Conservation (phyloP, 2,113 vertebrate genomes). For the Phycodurus eques region DNA sequence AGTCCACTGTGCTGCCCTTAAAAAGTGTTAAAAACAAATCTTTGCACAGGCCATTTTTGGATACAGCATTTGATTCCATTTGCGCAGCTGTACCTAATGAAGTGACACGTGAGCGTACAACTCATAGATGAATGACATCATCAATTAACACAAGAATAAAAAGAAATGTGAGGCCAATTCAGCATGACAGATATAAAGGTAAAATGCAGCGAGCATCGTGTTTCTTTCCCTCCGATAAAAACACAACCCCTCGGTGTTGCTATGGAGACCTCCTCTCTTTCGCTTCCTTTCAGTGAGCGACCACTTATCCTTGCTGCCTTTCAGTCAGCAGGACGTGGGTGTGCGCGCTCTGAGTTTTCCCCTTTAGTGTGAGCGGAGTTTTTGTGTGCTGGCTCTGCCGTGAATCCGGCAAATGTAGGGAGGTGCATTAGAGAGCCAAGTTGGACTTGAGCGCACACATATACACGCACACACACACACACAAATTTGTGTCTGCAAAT, state of each 20-base stretch:
- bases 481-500: background rate
- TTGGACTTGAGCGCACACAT: conserved; percentile 11
- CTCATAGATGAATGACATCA: conserved; percentile 21
- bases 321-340: conserved; percentile 63
- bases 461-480: background rate
- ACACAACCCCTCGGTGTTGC: conserved; percentile 58
- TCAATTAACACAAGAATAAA: conserved; percentile 23
- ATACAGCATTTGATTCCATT: background rate
- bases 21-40: background rate
- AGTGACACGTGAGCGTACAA: background rate
- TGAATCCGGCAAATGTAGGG: conserved; percentile 62
- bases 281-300: conserved; percentile 57
- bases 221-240: conserved; percentile 60
- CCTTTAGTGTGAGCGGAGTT: conserved; percentile 41
- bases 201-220: conserved; percentile 37
- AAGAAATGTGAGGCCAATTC: conserved; percentile 30
- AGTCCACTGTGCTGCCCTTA: background rate
- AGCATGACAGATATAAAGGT: conserved; percentile 17
- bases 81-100: too few species aligned
- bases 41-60: too few species aligned
- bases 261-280: conserved; percentile 62
- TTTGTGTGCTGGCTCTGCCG: conserved; percentile 55
- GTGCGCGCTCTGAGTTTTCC: conserved; percentile 20
- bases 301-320: conserved; percentile 68
- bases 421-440: conserved; percentile 47